These are phyloP conservation scores for Muscicapa striata DNA, from an alignment of 2,797 vertebrate species.

Conservation along the genomic window DNA sequence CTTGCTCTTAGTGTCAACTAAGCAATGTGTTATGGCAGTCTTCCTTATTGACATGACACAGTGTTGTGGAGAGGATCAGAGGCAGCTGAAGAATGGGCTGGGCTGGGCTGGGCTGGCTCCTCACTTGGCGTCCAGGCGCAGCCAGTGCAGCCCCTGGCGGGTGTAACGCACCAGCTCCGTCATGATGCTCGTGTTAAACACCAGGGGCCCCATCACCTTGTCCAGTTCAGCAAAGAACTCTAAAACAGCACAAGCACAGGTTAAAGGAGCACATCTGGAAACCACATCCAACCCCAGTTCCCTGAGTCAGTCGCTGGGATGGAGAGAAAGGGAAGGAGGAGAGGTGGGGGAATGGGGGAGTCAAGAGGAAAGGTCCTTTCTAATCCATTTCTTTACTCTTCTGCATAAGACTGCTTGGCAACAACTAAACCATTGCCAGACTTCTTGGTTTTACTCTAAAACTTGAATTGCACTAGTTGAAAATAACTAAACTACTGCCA, in stretches of 20 bases:
- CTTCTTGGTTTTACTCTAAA: background rate
- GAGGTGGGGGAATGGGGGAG: background rate
- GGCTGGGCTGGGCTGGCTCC: background rate
- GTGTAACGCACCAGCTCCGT: constrained; percentile 97
- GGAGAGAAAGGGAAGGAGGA: too few species aligned
- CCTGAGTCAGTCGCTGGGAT: background rate
- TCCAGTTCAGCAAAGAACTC: constrained; percentile 98
- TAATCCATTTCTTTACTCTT: background rate
- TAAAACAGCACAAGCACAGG: constrained; percentile 72
- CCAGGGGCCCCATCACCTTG: constrained; percentile 94
- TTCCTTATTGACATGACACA: constrained; percentile 90
- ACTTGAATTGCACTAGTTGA: rapidly evolving
- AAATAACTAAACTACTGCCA: background rate
- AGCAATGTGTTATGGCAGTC: constrained; percentile 81
- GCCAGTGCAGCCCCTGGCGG: constrained; percentile 96
- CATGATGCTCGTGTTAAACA: constrained; percentile 99
- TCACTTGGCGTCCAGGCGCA: constrained; percentile 93
- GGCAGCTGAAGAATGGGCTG: constrained; percentile 79
- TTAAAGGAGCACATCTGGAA: background rate
- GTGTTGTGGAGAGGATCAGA: constrained; percentile 92
- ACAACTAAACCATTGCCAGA: background rate
- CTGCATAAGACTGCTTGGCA: background rate
- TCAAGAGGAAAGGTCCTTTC: background rate
- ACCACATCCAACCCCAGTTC: rapidly evolving
- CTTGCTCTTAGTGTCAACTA: constrained; percentile 79